Base-by-base conservation (phyloP, 2,888 invertebrate genomes). In the Merodon equestris region DNA sequence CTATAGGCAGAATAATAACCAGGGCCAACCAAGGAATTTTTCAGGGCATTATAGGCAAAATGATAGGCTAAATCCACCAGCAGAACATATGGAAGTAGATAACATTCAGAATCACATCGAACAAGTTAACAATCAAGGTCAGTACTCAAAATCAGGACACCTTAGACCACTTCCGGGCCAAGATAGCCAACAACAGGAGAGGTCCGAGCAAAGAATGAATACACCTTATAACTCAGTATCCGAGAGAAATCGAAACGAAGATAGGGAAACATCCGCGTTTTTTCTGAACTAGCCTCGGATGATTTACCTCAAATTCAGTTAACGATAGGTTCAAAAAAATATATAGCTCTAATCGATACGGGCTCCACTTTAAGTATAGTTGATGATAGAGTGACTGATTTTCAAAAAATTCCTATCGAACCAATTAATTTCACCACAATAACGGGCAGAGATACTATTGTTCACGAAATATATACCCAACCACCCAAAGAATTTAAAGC, bases 261-360 rank as follows among this genome's bases (percentile, higher is more conserved):
- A 44, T 51, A 15, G 34, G 34, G 34, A 51, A n/a, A 51, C 14
- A 14, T 14, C 51, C n/a, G 27, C 27, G 14, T 57, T 57, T 57
- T 57, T 57, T 57, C 44, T 34, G 45, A 57, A 57, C 34, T 45
- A 57, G 45, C 57, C 34, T 56, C 56, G 44, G 56, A 42, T 19
- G 27, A 57, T 14, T 10, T 57, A 57, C 34, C 57, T 0, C 44
- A 44, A 40, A 40, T 42, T n/a, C 40, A 18, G 10, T 40, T 42
- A n/a, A n/a, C n/a, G n/a, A n/a, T n/a, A n/a, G n/a, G n/a, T n/a
- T n/a, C n/a, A n/a, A n/a, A n/a, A n/a, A n/a, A n/a, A n/a, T n/a
- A n/a, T 19, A 44, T 44, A 56, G 56, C 42, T 9, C 9, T 56
- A 19, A 44, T 57, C 12, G 44, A 57, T 14, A 57, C 44, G 14